phyloP scores from a whole-genome alignment of 2,113 vertebrate genomes.

The Myotis brandtii region DNA sequence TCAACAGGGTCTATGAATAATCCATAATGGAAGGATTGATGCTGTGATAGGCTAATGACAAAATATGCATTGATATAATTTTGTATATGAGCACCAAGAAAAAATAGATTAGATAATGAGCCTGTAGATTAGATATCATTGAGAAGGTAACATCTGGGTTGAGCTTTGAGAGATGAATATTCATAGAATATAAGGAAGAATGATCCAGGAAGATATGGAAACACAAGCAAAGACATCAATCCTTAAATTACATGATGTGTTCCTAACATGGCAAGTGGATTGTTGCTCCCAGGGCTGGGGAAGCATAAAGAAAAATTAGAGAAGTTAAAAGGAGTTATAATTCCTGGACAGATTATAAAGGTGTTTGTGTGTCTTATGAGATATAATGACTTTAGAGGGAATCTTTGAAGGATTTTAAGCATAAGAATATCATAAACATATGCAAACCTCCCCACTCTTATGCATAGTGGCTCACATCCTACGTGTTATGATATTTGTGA shows the following conservation, averaged over 20 bases:
- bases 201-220: not conserved
- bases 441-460: not conserved
- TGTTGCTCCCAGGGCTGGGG: not conserved
- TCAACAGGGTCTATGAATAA: not conserved
- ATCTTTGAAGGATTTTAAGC: not conserved
- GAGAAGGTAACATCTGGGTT: not conserved
- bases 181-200: not conserved
- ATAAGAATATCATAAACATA: not conserved
- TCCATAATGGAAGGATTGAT: not conserved
- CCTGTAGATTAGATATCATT: not conserved
- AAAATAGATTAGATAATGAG: not conserved
- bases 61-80: not conserved
- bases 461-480: no score
- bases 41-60: not conserved
- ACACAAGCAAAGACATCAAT: not conserved
- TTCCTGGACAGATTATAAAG: not conserved
- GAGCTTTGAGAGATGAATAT: not conserved
- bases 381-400: not conserved
- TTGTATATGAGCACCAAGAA: not conserved
- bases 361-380: not conserved
- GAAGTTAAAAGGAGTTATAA: not conserved
- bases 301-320: not conserved
- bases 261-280: not conserved
- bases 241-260: not conserved
- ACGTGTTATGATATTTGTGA: no score